Base-by-base conservation (phyloP, 1,140 invertebrate species). In the Glossosoma conforme region DNA sequence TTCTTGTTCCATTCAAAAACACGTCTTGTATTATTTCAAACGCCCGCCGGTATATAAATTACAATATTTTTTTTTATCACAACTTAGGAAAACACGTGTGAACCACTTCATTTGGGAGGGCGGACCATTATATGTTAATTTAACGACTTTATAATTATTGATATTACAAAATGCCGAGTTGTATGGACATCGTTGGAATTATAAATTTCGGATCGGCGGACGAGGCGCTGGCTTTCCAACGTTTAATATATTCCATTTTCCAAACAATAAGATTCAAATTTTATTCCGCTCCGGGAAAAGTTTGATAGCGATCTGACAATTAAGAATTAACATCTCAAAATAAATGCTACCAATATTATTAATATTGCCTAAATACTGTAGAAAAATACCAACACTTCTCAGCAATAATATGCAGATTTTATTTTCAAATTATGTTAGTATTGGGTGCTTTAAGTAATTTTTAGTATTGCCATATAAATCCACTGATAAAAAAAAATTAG, bases 111-210 rank as follows among this genome's bases (percentile, higher is more conserved):
- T 44, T 46, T 24, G 18, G 22, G 40, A 36, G 40, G 25, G 17
- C 32, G 24, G 10, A 38, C 44, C 22, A 53, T 41, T 46, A 41
- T 53, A 53, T 53, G 51, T 8, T 46, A 53, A 53, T 53, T 53
- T 41, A 40, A 46, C 20, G 30, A 46, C 51, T 40, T 53, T 45
- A 45, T 46, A 53, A 53, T 53, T 53, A 53, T 53, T 35, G 51
- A 44, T 37, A 44, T 33, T 46, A 46, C 51, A 38, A 46, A 46
- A 46, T 41, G 44, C 38, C 21, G 22, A 46, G 36, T 41, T 41
- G 38, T 41, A 41, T 22, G 33, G 46, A 17, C 21, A 18, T 49
- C 38, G 13, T 18, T n/a, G n/a, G n/a, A n/a, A n/a, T n/a, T n/a
- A n/a, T n/a, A 37, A 49, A 49, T n/a, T 40, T 28, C 17, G 2